Base-by-base conservation (phyloP, 1,140 invertebrate species). In the Aculops lycopersici region DNA sequence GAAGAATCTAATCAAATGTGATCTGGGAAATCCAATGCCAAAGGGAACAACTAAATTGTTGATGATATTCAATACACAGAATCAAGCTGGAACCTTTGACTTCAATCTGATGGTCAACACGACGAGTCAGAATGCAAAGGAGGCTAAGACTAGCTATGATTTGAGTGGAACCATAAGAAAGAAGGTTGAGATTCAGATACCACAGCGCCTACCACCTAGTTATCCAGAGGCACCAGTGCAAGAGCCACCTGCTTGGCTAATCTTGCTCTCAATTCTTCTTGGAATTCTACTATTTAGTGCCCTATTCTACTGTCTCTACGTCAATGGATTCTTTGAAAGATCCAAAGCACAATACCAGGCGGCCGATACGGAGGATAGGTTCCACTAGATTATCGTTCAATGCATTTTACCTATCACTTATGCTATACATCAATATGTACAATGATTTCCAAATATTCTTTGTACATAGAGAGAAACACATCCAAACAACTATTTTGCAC, bases 21-120 rank as follows among this genome's bases (percentile, higher is more conserved):
- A 69, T 14, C 59, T 90, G 20, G 81, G 80, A 18, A 92, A 92
- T 59, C 84, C 83, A 1, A 74, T 86, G 49, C 70, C 71, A 49
- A 66, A 20, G 19, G 48, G 50, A 14, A 40, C 43, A 20, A 36
- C 43, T 37, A 42, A 51, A 41, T 43, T 56, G 24, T 43, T 46
- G 46, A 61, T 84, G 15, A 59, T 73, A 37, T 86, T 86, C 52
- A 73, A 78, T 53, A 70, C 75, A 0, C 69, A 69, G 47, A 64
- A 71, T 43, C 66, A 64, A 20, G 69, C 73, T 50, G 63, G 64
- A 0, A 58, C 65, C 21, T 58, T 88, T 13, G 52, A 63, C 19
- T 76, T 86, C 50, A 52, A 60, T 3, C 63, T 80, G 2, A 72
- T 70, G 56, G 71, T 70, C 0, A 84, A 86, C 57, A 83, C 81